Conservation (phyloP, 2,113 vertebrate species). For the Mus musculus region DNA sequence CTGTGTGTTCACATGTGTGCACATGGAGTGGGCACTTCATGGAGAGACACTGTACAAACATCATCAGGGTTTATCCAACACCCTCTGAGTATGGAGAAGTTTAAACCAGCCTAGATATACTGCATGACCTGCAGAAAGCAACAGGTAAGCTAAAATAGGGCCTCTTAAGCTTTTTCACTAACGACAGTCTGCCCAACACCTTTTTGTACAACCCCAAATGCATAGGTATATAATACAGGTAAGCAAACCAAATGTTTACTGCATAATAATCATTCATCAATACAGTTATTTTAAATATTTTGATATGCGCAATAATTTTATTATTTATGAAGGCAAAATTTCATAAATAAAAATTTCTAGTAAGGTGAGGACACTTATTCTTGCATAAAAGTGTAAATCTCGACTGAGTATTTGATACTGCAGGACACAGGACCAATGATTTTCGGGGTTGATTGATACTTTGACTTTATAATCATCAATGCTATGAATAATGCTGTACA, state of each 20-base stretch:
- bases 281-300: not conserved
- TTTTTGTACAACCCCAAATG: not conserved
- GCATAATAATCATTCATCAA: not conserved
- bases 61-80: not conserved
- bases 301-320: not conserved
- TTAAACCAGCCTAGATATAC: not conserved
- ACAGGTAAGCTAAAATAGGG: not conserved
- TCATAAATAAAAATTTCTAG: no score
- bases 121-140: not conserved
- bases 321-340: not conserved
- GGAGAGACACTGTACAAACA: not conserved
- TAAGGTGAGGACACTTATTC: not conserved
- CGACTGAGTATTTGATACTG: not conserved
- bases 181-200: not conserved
- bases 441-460: not conserved
- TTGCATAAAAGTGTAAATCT: not conserved
- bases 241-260: not conserved
- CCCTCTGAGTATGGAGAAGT: not conserved
- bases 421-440: not conserved
- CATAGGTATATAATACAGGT: not conserved
- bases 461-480: not conserved
- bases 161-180: not conserved
- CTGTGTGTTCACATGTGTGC: not conserved
- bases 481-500: not conserved
- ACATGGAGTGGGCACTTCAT: not conserved